Conservation (phyloP, 2,113 vertebrate genomes). For the Pluvianellus socialis region DNA sequence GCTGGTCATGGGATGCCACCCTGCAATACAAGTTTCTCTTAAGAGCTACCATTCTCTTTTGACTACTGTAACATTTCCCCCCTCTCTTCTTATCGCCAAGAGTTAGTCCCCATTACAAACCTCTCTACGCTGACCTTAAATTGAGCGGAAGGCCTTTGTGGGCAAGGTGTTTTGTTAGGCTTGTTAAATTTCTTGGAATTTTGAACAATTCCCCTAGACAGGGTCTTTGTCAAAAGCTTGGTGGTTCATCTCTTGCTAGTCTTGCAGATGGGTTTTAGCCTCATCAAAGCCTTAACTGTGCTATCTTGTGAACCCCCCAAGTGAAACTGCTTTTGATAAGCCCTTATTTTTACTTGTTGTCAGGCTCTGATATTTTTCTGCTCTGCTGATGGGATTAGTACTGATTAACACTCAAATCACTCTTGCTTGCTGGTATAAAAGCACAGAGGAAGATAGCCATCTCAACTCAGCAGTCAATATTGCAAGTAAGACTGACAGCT, state of each 20-base stretch:
- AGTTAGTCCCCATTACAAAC: not conserved
- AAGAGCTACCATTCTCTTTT: not conserved
- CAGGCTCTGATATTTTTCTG: not conserved
- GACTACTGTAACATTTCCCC: not conserved
- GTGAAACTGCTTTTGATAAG: not conserved
- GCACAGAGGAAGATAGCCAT: not conserved
- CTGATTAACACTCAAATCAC: not conserved
- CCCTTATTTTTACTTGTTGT: not conserved
- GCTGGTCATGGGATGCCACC: not conserved
- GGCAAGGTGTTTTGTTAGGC: not conserved
- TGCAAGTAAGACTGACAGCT: not conserved
- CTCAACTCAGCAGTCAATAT: not conserved
- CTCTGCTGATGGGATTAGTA: not conserved
- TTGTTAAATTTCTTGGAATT: not conserved
- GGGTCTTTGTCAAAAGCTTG: not conserved
- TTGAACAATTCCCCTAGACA: not conserved
- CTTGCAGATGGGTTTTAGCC: not conserved
- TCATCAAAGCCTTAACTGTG: not conserved
- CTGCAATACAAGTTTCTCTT: not conserved
- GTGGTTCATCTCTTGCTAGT: not conserved
- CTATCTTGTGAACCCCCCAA: not conserved
- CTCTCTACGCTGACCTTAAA: not conserved
- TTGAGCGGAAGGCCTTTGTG: not conserved
- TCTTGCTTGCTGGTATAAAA: not conserved
- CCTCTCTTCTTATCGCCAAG: not conserved